phyloP scores from a whole-genome alignment of 1,140 invertebrate species.

The Stenopsyche tienmushanensis region DNA sequence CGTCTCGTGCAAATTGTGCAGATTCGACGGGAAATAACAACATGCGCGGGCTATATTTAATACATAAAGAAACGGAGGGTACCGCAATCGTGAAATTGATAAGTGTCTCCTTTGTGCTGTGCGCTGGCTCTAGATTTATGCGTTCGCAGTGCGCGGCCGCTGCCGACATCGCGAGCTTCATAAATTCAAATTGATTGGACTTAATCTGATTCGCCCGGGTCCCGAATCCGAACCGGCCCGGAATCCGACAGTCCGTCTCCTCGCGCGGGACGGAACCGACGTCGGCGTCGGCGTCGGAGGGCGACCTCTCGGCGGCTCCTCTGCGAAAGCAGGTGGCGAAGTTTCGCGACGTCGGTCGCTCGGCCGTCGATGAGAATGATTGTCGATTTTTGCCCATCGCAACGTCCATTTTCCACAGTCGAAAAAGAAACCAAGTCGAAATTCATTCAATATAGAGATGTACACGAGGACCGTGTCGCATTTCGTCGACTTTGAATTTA shows the following conservation, averaged over 20 bases:
- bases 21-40: slow-evolving; percentile 34
- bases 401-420: no score
- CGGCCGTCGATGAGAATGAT: no score
- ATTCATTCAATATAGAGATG: no score
- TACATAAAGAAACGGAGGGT: slow-evolving; percentile 26
- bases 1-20: slow-evolving; percentile 36
- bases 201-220: slow-evolving; percentile 57
- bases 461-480: no score
- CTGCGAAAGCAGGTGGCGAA: no score
- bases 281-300: no score
- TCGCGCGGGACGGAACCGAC: no score
- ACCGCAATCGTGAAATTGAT: slow-evolving; percentile 40
- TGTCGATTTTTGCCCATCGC: no score
- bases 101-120: slow-evolving; percentile 40
- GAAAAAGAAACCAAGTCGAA: no score
- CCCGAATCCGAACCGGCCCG: background rate
- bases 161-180: slow-evolving; percentile 48
- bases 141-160: slow-evolving; percentile 3
- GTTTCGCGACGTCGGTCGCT: no score
- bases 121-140: slow-evolving; percentile 33
- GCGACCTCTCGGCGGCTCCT: slow-evolving; percentile 7
- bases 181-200: slow-evolving; percentile 59
- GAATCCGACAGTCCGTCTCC: background rate
- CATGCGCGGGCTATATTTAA: slow-evolving; percentile 35
- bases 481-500: no score